Evolutionary conservation across 2,888 invertebrate genomes (phyloP).

Genomic region (Leptopilina syphax): DNA sequence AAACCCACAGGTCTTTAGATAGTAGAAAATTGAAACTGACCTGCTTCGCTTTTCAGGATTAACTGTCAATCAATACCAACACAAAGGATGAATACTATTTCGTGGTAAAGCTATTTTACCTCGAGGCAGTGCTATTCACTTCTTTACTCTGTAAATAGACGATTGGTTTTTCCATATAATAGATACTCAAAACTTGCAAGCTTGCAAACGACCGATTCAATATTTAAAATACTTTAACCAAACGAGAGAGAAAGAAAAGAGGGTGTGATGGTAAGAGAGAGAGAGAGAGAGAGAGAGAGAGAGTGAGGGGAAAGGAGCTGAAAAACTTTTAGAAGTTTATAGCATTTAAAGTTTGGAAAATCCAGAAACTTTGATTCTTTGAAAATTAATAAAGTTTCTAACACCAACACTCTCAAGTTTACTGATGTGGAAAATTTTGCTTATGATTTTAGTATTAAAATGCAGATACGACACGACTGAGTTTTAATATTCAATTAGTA

Average conservation of each 20-base stretch:
- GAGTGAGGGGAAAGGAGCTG: background rate
- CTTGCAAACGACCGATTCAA: background rate
- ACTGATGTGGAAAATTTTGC: conserved; percentile 1
- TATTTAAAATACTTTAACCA: background rate
- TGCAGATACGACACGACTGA: background rate
- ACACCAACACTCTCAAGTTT: background rate
- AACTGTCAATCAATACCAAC: conserved; percentile 16
- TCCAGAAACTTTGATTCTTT: conserved; percentile 8
- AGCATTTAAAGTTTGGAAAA: conserved; percentile 2
- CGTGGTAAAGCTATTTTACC: background rate
- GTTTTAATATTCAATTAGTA: background rate
- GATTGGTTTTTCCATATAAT: background rate
- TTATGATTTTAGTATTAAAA: background rate
- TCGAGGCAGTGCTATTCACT: background rate
- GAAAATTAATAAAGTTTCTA: conserved; percentile 12
- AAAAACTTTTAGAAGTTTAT: conserved; percentile 16
- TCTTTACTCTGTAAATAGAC: background rate
- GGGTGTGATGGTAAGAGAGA: too few species aligned
- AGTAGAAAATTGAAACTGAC: background rate
- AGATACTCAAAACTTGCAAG: background rate
- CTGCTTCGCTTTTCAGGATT: conserved; percentile 6
- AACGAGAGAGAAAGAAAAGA: too few species aligned
- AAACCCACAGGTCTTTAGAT: background rate
- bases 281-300: too few species aligned
- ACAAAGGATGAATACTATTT: conserved; percentile 9